phyloP scores from a whole-genome alignment of 2,113 vertebrate genomes.

The Heterotilapia buettikoferi region DNA sequence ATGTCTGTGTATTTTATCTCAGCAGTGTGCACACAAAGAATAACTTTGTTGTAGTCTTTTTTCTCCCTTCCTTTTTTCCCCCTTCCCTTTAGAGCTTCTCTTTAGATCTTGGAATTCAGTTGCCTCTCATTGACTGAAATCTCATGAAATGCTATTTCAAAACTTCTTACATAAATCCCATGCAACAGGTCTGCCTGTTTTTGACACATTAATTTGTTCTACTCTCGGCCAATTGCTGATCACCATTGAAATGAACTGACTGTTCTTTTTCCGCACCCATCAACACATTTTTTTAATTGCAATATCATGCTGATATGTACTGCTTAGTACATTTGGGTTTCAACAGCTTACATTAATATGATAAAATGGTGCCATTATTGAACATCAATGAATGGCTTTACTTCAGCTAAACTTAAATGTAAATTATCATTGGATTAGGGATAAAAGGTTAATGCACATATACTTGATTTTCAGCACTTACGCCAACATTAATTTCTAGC shows the following conservation, averaged over 20 bases:
- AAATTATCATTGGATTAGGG: neutral
- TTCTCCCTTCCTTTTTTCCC: rapidly evolving
- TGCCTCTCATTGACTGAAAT: neutral
- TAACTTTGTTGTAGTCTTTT: neutral
- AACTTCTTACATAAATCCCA: neutral
- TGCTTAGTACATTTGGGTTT: neutral
- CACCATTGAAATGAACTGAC: neutral
- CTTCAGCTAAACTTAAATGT: neutral
- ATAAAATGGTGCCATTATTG: neutral
- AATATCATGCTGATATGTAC: neutral
- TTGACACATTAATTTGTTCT: neutral
- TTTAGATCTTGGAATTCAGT: neutral
- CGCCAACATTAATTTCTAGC: neutral
- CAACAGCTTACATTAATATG: neutral
- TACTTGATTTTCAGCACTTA: neutral
- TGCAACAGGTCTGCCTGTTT: neutral
- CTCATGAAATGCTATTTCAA: neutral
- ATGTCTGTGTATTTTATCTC: neutral
- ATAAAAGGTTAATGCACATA: neutral
- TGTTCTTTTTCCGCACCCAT: neutral
- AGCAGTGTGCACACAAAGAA: neutral
- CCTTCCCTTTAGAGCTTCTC: neutral
- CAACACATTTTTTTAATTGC: neutral
- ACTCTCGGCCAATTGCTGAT: neutral
- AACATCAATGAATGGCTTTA: neutral